Percentiles rank a stretch among this genome's conserved stretches.
These are phyloP conservation scores for Ochlodes sylvanus DNA, from an alignment of 2,888 invertebrate species.

Conservation along the genomic window DNA sequence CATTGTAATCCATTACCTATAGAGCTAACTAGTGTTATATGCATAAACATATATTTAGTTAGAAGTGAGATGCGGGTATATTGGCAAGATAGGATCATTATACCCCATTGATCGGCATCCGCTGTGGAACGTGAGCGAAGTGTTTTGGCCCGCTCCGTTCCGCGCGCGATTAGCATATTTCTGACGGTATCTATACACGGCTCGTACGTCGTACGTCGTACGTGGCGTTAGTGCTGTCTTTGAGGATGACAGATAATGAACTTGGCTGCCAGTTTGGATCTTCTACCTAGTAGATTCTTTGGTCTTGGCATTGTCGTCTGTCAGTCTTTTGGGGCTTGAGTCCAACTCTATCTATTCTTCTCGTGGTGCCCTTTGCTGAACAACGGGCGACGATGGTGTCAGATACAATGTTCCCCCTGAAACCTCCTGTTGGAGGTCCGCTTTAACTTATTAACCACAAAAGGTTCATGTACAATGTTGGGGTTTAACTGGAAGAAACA, in stretches of 20 bases:
- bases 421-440: too few species aligned
- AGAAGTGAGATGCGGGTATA: constrained; percentile 43
- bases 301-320: too few species aligned
- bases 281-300: neutral
- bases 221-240: constrained; percentile 4
- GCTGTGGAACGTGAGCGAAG: constrained; percentile 55
- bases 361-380: too few species aligned
- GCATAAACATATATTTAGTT: neutral
- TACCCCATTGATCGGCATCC: constrained; percentile 59
- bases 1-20: too few species aligned
- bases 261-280: neutral
- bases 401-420: too few species aligned
- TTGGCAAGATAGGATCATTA: constrained; percentile 46
- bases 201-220: constrained; percentile 9
- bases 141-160: constrained; percentile 62
- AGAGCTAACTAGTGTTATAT: too few species aligned
- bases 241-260: constrained; percentile 20
- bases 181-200: constrained; percentile 44
- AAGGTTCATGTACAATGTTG: too few species aligned
- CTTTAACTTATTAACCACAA: too few species aligned
- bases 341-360: too few species aligned
- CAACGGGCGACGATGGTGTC: too few species aligned
- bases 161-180: constrained; percentile 68
- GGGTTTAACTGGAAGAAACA: too few species aligned
- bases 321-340: too few species aligned